phyloP scores from a whole-genome alignment of 1,140 invertebrate species.

The Limonius californicus region DNA sequence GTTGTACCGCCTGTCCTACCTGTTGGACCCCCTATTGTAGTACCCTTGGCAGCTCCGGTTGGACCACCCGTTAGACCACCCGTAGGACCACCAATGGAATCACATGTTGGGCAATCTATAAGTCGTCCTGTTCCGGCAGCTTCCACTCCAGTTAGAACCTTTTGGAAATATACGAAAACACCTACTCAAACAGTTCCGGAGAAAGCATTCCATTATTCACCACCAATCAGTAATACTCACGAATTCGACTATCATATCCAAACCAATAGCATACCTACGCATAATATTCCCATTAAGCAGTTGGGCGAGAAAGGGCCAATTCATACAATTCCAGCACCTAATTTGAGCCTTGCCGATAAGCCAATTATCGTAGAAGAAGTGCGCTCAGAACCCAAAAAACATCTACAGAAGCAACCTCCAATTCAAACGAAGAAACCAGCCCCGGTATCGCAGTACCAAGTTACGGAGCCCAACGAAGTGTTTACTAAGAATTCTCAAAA shows the following conservation, averaged over 20 bases:
- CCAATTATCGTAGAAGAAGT: slow-evolving; percentile 21
- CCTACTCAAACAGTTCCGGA: neutral
- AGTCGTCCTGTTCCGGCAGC: neutral
- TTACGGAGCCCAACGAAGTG: slow-evolving; percentile 41
- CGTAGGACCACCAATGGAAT: neutral
- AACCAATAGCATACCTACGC: slow-evolving; percentile 40
- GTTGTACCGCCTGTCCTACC: neutral
- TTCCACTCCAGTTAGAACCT: neutral
- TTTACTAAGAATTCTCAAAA: slow-evolving; percentile 1
- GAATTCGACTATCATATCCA: slow-evolving; percentile 43
- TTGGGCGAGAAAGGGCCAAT: slow-evolving; percentile 65
- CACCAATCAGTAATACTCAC: neutral
- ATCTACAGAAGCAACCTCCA: slow-evolving; percentile 24
- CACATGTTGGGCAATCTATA: too few relatives aligned
- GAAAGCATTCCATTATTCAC: slow-evolving; percentile 21
- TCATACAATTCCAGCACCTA: slow-evolving; percentile 77
- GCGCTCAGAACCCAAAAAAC: slow-evolving; percentile 16
- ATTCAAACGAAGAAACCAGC: neutral
- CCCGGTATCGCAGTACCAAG: slow-evolving; percentile 45
- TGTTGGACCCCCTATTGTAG: neutral
- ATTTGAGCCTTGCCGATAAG: slow-evolving; percentile 54
- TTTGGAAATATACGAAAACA: slow-evolving; percentile 3
- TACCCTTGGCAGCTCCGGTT: too few relatives aligned
- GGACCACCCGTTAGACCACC: neutral
- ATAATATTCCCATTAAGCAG: slow-evolving; percentile 42